Base-by-base conservation (phyloP, 2,113 vertebrate species). In the Vidua macroura region DNA sequence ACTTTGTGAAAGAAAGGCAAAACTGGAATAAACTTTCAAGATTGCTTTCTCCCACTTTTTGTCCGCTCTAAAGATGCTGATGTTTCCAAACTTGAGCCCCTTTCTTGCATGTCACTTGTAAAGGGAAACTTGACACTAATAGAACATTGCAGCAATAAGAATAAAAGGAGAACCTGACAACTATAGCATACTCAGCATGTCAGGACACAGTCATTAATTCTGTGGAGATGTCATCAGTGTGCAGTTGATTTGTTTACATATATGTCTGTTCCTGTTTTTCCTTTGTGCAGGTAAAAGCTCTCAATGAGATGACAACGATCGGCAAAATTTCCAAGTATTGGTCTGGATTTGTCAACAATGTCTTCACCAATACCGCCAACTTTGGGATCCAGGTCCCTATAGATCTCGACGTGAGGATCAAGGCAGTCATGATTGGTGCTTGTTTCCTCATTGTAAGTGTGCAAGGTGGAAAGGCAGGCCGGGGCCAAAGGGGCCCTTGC, bases 271-370 rank as follows among this genome's bases (percentile, higher is more conserved):
- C 41, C 28, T 75, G 1, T 28, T 79, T 96, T 94, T 92, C 2
- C 52, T 88, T 92, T 76, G 28, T 88, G 49, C 80, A 99, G 99
- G 98, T 99, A 83, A 97, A 98, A 96, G 98, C 99, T 48, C 96
- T 99, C 95, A 98, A 99, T 92, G 99, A 99, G 96, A 98, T 98
- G 90, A 98, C 98, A 80, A 99, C 98, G 2, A 98, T 99, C 39
- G 99, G 99, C 53, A 99, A 99, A 97, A 99, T 99, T 97, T 99
- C 99, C 44, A 99, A 99, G 82, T 99, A 99, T 89, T 99, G 99
- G 99, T 98, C 99, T 2, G 99, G 99, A 48, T 98, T 99, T 84
- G 98, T 99, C 30, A 98, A 99, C 72, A 97, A 99, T 3, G 98
- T 97, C 3, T 99, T 99, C 93, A 99, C 99, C 28, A 99, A 99